Evolutionary conservation across 2,113 vertebrate species (phyloP), one percentile per base, ranked within the genome.

Genomic region (Heliornis fulica): DNA sequence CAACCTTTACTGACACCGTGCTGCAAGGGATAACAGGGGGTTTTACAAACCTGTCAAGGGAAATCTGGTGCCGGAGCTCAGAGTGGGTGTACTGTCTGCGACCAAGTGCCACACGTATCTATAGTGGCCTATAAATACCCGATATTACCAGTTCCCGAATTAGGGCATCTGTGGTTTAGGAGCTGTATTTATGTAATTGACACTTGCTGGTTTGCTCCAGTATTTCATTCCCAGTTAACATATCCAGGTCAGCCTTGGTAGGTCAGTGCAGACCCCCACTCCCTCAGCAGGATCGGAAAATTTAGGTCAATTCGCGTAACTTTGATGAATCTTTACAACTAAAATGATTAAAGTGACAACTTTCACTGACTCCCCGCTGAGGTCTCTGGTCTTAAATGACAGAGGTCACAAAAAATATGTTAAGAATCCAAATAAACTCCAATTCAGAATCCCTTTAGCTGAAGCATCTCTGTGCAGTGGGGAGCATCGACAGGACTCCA

Each of bases 251-350:
- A 94, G 5, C 28, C 72, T 45, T 15, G 66, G 71, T 10, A 95
- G 85, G 68, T 88, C 70, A 80, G 43, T 38, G 89, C 81, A 77
- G 68, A 90, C 92, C 81, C 59, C 83, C 43, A 38, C 46, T 93
- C 91, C 75, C 95, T 74, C 92, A 93, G 94, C 90, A 96, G 75
- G 90, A 80, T 25, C 76, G 45, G 57, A 71, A 90, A 93, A 96
- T 93, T 85, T 29, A 94, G 93, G 95, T 95, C 94, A 93, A 72
- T 81, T 79, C 1, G 0, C 26, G 5, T 87, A 92, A 94, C 34
- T 96, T 1, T 77, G 78, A 96, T 59, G 80, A 93, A 83, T 61
- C 87, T 83, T 75, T 66, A 91, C 13, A 84, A 80, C 9, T 15
- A 64, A 93, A 89, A 82, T 87, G 22, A 97, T 93, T 94, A 61